Conservation (phyloP, 1,140 invertebrate species). For the Spodoptera frugiperda region DNA sequence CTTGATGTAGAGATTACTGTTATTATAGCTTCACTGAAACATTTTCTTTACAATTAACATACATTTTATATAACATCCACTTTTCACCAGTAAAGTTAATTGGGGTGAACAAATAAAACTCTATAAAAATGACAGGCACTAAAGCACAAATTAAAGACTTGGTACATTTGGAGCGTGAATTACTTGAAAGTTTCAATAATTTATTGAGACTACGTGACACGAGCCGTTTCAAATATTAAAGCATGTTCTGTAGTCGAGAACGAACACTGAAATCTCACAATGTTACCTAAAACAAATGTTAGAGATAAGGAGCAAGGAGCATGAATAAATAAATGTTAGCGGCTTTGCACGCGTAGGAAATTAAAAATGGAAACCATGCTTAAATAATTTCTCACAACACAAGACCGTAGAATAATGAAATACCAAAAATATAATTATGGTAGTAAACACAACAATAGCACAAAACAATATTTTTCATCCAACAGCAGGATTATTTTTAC, state of each 20-base stretch:
- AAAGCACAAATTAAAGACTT: too few species aligned
- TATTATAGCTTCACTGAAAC: neutral
- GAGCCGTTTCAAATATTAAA: slow-evolving; percentile 32
- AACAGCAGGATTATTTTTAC: slow-evolving; percentile 10
- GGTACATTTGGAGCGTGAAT: neutral
- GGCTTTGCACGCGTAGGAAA: slow-evolving; percentile 23
- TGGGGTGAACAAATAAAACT: too few species aligned
- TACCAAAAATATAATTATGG: too few species aligned
- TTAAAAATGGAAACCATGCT: slow-evolving; percentile 13
- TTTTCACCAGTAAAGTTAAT: too few species aligned
- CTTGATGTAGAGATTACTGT: slow-evolving; percentile 14
- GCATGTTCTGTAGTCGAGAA: slow-evolving; percentile 14
- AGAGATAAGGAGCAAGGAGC: slow-evolving; percentile 5
- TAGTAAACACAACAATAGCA: neutral
- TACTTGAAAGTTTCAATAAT: slow-evolving; percentile 20
- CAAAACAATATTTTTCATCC: neutral
- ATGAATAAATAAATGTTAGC: slow-evolving; percentile 19
- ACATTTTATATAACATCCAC: too few species aligned
- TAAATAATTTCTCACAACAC: neutral
- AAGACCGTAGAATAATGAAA: neutral
- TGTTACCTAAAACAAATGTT: slow-evolving; percentile 8
- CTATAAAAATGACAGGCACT: too few species aligned
- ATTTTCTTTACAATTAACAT: too few species aligned
- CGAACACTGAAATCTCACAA: slow-evolving; percentile 19
- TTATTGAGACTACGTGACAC: slow-evolving; percentile 21